Percentiles rank a stretch among this genome's conserved stretches.
Conservation (phyloP, 2,797 vertebrate genomes). For the Atherinosoma microstoma region DNA sequence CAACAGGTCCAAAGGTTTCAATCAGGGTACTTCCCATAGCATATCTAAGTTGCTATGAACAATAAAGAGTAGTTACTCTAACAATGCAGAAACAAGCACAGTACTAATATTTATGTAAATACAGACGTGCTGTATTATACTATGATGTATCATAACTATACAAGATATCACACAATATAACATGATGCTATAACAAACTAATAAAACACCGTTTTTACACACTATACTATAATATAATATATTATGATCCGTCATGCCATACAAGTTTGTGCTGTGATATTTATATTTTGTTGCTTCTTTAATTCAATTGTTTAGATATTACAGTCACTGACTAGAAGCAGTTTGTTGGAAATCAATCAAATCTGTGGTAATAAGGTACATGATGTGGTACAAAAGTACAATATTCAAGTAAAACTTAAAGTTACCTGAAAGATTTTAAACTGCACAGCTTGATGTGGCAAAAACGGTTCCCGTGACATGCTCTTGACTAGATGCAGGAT, state of each 20-base stretch:
- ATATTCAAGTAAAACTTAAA: background rate
- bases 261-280: too few species aligned
- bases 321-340: background rate
- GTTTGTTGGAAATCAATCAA: background rate
- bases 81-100: background rate
- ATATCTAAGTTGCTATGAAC: background rate
- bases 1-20: too few species aligned
- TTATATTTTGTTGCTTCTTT: too few species aligned
- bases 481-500: background rate
- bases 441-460: background rate
- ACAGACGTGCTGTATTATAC: background rate
- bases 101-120: background rate
- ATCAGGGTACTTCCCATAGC: too few species aligned
- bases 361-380: background rate
- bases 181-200: too few species aligned
- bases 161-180: too few species aligned
- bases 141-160: background rate
- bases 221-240: background rate
- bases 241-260: background rate
- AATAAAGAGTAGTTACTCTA: background rate
- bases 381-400: background rate
- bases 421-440: background rate
- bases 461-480: background rate
- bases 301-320: background rate
- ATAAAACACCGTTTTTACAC: too few species aligned